Base-by-base conservation (phyloP, 1,140 invertebrate species). In the Pogonognathellus flavescens region DNA sequence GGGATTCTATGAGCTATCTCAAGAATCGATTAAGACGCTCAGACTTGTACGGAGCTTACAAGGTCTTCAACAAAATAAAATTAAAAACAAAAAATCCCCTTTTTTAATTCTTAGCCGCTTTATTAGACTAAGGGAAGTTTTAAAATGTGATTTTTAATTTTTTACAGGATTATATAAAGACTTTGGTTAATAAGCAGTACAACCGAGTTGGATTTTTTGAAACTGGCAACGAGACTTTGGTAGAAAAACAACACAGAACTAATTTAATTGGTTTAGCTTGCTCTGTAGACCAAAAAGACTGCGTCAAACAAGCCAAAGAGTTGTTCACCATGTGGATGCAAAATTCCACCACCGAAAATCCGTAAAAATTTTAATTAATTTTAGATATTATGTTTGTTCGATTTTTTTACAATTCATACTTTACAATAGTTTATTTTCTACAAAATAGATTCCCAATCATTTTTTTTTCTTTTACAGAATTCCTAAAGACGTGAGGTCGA, bases 321-420 rank as follows among this genome's bases (percentile, higher is more conserved):
- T 92, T 94, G 84, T 96, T 95, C 88, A 92, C 93, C 9, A 94
- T 94, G 88, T 96, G 95, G 95, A 91, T 93, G 18, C 90, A 94
- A 0, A 93, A 95, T 90, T 95, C 95, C 4, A 93, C 90, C 1
- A 92, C 90, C 1, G 92, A 93, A 86, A 95, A 95, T 90, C 95
- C 95, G 93, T 96, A 92, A 80, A 5, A 53, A 1, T 25, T 0
- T 13, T 53, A 20, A 11, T 50, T 1, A 41, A 72, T 72, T 41
- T 22, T 59, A 18, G 20, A 18, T 7, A 0, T 1, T 18, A 59
- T 18, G 14, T n/a, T 6, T 57, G 55, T 6, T 4, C n/a, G 3
- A 13, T 7, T 53, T 53, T 53, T 53, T 53, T 53, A 8, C 52
- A 53, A 8, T 53, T 53, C n/a, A n/a, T n/a, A n/a, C n/a, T n/a